Percentiles rank a stretch among this genome's conserved stretches.
phyloP scores from a whole-genome alignment of 2,113 vertebrate genomes.

The Galeopterus variegatus region DNA sequence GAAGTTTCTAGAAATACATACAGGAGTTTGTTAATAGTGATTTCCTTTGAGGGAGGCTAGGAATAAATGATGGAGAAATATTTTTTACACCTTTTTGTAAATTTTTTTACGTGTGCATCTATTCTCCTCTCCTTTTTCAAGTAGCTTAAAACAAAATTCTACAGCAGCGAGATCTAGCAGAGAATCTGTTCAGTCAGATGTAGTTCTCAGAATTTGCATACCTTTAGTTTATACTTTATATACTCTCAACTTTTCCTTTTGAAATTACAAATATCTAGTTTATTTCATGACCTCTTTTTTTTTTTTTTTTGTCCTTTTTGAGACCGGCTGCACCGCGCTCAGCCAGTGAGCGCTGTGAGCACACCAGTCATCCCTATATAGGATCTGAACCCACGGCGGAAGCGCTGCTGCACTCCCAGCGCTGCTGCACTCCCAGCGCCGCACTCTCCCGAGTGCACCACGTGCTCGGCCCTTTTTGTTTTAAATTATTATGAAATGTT shows the following conservation, averaged over 20 bases:
- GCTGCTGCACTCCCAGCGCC: no score
- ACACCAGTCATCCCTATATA: no score
- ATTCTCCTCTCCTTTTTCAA: background rate
- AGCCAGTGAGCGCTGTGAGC: no score
- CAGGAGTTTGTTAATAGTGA: constrained; percentile 7
- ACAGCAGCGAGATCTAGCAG: background rate
- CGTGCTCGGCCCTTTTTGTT: no score
- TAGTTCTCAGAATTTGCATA: background rate
- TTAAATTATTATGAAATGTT: constrained; percentile 58
- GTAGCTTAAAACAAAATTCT: constrained; percentile 46
- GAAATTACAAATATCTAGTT: constrained; percentile 39
- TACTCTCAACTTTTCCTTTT: constrained; percentile 39
- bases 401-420: no score
- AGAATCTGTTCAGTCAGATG: constrained; percentile 26
- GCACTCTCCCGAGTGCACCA: no score
- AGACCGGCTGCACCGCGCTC: no score
- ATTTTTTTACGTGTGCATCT: background rate
- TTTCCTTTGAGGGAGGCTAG: constrained; percentile 30
- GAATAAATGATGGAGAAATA: background rate
- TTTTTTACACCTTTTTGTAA: constrained; percentile 16
- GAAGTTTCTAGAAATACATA: constrained; percentile 35
- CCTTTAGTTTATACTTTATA: background rate
- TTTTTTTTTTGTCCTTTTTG: no score
- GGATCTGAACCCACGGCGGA: no score
- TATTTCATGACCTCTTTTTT: constrained; percentile 42